These are phyloP conservation scores for Cephonodes hylas DNA, from an alignment of 2,888 invertebrate genomes.

Conservation along the genomic window DNA sequence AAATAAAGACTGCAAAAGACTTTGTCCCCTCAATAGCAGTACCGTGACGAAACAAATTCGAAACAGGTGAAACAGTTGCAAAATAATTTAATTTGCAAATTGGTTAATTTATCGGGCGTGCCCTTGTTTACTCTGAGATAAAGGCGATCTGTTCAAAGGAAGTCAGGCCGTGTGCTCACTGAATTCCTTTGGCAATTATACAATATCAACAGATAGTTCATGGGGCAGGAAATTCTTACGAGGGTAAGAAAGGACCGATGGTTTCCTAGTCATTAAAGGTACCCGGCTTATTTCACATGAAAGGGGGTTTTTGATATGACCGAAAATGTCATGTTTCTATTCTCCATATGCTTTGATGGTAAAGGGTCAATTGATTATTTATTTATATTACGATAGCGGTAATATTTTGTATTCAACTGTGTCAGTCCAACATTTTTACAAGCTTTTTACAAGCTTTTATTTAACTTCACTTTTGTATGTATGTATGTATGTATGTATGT, in stretches of 20 bases:
- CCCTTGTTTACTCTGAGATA: conserved; percentile 6
- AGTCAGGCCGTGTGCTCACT: conserved; percentile 19
- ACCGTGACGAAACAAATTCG: no score
- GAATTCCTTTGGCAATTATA: conserved; percentile 24
- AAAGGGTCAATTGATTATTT: no score
- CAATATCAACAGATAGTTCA: conserved; percentile 14
- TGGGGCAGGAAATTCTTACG: conserved; percentile 7
- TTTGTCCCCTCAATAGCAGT: no score
- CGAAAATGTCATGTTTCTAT: background rate
- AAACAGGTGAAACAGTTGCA: background rate
- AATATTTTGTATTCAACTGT: no score
- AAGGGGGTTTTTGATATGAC: background rate
- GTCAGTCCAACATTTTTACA: background rate
- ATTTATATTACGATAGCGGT: no score
- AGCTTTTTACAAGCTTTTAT: background rate
- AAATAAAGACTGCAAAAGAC: no score
- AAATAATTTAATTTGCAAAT: conserved; percentile 10
- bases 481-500: no score
- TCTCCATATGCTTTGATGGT: background rate
- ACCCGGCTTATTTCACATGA: no score
- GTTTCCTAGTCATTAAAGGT: background rate
- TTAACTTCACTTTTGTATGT: background rate
- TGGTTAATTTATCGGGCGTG: conserved; percentile 11
- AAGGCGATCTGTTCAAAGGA: conserved; percentile 16
- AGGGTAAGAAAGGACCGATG: conserved; percentile 21